A percentile compares a stretch with the other conserved stretches of the same genome.
Evolutionary conservation across 2,797 vertebrate genomes (phyloP).

Genomic region (Eupleurogrammus muticus): DNA sequence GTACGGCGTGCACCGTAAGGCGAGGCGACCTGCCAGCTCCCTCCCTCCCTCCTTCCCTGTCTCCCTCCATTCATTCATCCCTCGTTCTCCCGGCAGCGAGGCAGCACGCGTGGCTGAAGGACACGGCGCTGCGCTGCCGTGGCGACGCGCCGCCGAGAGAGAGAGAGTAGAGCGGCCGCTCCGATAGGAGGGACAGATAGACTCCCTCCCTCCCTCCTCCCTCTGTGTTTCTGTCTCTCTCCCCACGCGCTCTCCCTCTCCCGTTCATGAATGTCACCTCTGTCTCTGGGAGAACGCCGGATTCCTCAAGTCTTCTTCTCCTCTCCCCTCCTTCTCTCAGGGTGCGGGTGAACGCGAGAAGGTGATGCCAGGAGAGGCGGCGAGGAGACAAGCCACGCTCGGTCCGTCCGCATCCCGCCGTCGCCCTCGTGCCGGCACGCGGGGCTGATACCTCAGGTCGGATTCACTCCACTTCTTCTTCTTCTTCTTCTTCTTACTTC

Average conservation of each 20-base stretch:
- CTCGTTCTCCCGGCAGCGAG: slow-evolving; percentile 66
- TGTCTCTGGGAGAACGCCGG: slow-evolving; percentile 74
- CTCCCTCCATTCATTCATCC: slow-evolving; percentile 74
- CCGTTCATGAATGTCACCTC: slow-evolving; percentile 85
- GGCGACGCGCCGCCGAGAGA: slow-evolving; percentile 64
- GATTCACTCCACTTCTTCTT: slow-evolving; percentile 54
- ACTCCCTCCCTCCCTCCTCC: slow-evolving; percentile 55
- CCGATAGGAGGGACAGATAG: slow-evolving; percentile 61
- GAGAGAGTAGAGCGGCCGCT: slow-evolving; percentile 71
- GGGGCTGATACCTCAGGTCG: slow-evolving; percentile 72
- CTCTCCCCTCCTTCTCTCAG: slow-evolving; percentile 57
- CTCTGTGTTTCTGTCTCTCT: slow-evolving; percentile 56
- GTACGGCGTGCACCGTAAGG: slow-evolving; percentile 58
- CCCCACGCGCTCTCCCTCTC: slow-evolving; percentile 51
- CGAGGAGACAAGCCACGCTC: slow-evolving; percentile 38
- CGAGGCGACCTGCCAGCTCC: slow-evolving; percentile 54
- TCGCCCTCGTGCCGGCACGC: slow-evolving; percentile 52
- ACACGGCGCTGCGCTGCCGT: slow-evolving; percentile 74
- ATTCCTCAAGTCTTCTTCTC: slow-evolving; percentile 71
- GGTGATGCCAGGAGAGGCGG: slow-evolving; percentile 66
- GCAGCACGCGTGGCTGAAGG: slow-evolving; percentile 79
- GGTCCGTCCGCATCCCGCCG: slow-evolving; percentile 43
- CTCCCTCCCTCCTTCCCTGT: slow-evolving; percentile 27
- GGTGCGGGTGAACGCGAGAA: slow-evolving; percentile 60
- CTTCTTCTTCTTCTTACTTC: too few species aligned